Evolutionary conservation across 2,113 vertebrate genomes (phyloP).

Genomic region (Malurus melanocephalus): DNA sequence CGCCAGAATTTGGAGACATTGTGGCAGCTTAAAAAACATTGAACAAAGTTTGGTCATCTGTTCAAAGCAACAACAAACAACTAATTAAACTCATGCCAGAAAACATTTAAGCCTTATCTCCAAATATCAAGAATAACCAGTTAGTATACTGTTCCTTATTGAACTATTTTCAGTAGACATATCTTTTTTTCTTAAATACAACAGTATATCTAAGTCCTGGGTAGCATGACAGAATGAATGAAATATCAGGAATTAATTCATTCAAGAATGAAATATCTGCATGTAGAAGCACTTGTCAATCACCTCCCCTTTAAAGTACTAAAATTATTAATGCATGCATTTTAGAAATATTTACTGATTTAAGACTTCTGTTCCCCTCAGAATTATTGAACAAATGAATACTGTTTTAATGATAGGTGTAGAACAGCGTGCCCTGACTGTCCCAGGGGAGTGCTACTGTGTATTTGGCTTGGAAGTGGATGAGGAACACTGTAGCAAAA

Average conservation of each 20-base stretch:
- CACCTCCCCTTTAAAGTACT: neutral
- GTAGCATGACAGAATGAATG: neutral
- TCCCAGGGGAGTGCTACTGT: neutral
- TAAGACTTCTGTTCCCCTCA: neutral
- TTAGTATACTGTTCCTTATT: neutral
- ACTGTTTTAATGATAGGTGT: neutral
- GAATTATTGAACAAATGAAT: neutral
- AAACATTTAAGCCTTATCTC: neutral
- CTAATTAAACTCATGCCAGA: neutral
- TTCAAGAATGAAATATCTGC: neutral
- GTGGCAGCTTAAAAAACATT: neutral
- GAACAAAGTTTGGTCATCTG: neutral
- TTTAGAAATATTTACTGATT: neutral
- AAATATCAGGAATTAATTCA: neutral
- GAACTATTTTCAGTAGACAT: neutral
- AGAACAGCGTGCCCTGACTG: neutral
- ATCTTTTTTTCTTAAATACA: neutral
- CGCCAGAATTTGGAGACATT: neutral
- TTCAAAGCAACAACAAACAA: neutral
- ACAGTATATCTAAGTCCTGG: neutral
- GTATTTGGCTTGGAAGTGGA: neutral
- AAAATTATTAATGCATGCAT: neutral
- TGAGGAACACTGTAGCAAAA: neutral
- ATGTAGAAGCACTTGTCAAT: neutral
- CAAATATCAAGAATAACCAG: neutral